Conservation (phyloP, 2,888 invertebrate species). For the Poecilobothrus nobilitatus region DNA sequence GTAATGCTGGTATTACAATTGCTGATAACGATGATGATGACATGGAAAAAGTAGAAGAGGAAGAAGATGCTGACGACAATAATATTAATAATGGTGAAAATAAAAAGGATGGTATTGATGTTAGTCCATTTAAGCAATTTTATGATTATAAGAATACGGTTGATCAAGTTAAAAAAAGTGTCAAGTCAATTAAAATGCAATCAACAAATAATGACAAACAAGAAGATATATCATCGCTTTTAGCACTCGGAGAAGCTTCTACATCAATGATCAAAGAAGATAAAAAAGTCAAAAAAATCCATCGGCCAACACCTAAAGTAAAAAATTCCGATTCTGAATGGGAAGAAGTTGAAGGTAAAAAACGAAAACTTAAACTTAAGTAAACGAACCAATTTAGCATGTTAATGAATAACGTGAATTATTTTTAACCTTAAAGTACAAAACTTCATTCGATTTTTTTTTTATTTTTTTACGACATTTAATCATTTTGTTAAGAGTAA, state of each 20-base stretch:
- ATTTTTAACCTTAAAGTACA: background rate
- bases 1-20: constrained; percentile 39
- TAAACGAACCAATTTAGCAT: background rate
- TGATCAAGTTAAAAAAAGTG: constrained; percentile 52
- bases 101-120: constrained; percentile 21
- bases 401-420: background rate
- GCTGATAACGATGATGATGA: constrained; percentile 32
- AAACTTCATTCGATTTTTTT: background rate
- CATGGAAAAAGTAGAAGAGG: constrained; percentile 29
- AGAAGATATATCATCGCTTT: constrained; percentile 54
- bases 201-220: background rate
- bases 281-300: constrained; percentile 26
- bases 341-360: constrained; percentile 64
- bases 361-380: constrained; percentile 30
- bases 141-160: constrained; percentile 53
- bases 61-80: constrained; percentile 22
- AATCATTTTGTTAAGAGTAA: background rate
- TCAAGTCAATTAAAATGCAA: constrained; percentile 29
- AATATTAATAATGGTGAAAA: background rate
- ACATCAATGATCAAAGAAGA: constrained; percentile 30
- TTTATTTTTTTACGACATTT: background rate
- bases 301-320: constrained; percentile 31
- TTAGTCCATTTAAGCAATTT: constrained; percentile 43
- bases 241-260: constrained; percentile 58
- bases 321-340: constrained; percentile 59